Evolutionary conservation across 2,797 vertebrate genomes (phyloP).

Genomic region (Megalops cyprinoides): DNA sequence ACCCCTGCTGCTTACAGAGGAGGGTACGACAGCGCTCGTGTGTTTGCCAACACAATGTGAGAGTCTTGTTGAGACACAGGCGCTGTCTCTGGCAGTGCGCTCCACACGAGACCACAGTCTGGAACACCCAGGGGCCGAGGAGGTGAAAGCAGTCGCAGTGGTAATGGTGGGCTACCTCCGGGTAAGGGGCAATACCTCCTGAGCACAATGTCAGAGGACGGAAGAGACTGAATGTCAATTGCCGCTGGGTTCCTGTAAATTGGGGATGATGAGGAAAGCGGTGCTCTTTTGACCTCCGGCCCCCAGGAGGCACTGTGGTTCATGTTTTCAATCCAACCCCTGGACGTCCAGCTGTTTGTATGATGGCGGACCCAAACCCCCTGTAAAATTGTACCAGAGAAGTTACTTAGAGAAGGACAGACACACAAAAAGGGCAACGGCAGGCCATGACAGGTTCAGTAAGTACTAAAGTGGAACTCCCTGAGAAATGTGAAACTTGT

Average conservation of each 20-base stretch:
- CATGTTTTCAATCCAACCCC: slow-evolving; percentile 70
- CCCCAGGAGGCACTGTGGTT: slow-evolving; percentile 29
- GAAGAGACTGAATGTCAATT: not conserved
- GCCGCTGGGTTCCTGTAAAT: not conserved
- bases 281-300: slow-evolving; percentile 1
- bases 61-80: not conserved
- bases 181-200: not conserved
- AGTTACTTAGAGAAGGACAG: slow-evolving; percentile 27
- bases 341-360: slow-evolving; percentile 78
- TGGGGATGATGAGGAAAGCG: not conserved
- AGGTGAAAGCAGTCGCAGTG: not conserved
- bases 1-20: not conserved
- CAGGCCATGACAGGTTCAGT: not conserved
- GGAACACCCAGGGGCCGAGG: not conserved
- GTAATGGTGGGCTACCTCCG: not conserved
- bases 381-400: slow-evolving; percentile 51
- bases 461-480: not conserved
- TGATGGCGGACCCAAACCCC: slow-evolving; percentile 66
- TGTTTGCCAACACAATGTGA: not conserved
- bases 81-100: not conserved
- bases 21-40: not conserved
- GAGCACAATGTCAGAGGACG: not conserved
- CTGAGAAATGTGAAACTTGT: too few relatives aligned
- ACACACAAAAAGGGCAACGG: not conserved
- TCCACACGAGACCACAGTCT: too few relatives aligned